phyloP scores from a whole-genome alignment of 2,888 invertebrate genomes.

The Thereva nobilitata region DNA sequence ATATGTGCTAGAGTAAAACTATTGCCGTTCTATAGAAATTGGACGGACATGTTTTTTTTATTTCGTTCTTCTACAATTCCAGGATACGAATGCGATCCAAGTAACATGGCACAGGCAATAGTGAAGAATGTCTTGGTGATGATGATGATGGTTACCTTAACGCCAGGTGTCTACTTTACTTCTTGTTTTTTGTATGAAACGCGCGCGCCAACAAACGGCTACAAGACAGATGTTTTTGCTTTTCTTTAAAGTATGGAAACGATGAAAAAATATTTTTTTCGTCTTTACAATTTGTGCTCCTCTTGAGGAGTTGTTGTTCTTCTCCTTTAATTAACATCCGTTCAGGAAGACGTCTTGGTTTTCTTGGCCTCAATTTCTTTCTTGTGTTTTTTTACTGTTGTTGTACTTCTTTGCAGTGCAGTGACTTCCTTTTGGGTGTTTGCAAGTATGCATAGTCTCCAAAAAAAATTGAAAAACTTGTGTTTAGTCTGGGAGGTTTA shows the following conservation, averaged over 20 bases:
- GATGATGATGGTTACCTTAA: background rate
- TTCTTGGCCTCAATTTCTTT: conserved; percentile 20
- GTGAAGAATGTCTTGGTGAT: conserved; percentile 17
- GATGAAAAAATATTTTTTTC: conserved; percentile 27
- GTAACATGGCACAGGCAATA: conserved; percentile 2
- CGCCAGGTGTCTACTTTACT: conserved; percentile 21
- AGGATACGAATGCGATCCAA: conserved; percentile 19
- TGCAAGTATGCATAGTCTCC: too few relatives aligned
- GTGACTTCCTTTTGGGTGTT: too few relatives aligned
- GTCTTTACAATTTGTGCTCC: conserved; percentile 18
- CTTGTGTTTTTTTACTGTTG: background rate
- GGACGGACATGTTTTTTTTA: too few relatives aligned
- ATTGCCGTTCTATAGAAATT: too few relatives aligned
- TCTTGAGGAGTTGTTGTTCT: conserved; percentile 2
- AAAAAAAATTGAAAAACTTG: too few relatives aligned
- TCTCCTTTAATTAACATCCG: conserved; percentile 28
- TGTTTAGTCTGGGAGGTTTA: too few relatives aligned
- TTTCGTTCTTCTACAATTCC: too few relatives aligned
- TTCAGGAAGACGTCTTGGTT: conserved; percentile 26
- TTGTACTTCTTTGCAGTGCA: too few relatives aligned
- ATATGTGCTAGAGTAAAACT: too few relatives aligned
- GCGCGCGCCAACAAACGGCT: conserved; percentile 20
- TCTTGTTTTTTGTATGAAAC: conserved; percentile 16
- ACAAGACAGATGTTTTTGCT: conserved; percentile 24
- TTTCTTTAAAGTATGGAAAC: conserved; percentile 4